A percentile compares a stretch with the other conserved stretches of the same genome.
Conservation (phyloP, 2,797 vertebrate species). For the Falco concolor region DNA sequence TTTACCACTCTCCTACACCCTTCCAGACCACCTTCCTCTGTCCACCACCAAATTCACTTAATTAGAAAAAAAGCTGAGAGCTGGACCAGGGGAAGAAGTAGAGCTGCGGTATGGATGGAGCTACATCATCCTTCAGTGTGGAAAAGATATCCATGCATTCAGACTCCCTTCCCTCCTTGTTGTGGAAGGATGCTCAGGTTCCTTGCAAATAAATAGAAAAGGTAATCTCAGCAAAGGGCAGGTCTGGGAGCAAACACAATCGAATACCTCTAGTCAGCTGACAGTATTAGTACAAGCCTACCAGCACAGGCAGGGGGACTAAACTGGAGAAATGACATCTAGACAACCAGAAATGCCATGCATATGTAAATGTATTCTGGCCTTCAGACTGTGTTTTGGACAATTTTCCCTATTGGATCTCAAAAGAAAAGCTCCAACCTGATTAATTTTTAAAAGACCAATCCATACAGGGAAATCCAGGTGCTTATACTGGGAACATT, state of each 20-base stretch:
- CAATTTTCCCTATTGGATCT: background rate
- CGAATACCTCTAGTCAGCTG: background rate
- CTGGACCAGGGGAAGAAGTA: background rate
- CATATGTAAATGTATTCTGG: background rate
- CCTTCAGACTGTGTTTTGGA: background rate
- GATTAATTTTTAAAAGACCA: background rate
- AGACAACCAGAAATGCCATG: background rate
- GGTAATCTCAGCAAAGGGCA: background rate
- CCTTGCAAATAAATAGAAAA: background rate
- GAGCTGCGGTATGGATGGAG: background rate
- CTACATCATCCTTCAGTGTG: background rate
- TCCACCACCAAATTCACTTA: background rate
- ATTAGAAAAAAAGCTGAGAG: background rate
- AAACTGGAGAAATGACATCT: background rate
- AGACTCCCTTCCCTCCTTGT: background rate
- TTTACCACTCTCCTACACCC: background rate
- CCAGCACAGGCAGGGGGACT: background rate
- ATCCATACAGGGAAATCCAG: background rate
- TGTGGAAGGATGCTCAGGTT: background rate
- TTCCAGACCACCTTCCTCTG: background rate
- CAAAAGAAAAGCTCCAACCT: background rate
- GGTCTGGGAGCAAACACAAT: background rate
- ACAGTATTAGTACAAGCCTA: background rate
- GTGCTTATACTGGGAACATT: background rate
- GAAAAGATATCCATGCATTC: background rate